phyloP scores from a whole-genome alignment of 2,797 vertebrate species.

The Miichthys miiuy region DNA sequence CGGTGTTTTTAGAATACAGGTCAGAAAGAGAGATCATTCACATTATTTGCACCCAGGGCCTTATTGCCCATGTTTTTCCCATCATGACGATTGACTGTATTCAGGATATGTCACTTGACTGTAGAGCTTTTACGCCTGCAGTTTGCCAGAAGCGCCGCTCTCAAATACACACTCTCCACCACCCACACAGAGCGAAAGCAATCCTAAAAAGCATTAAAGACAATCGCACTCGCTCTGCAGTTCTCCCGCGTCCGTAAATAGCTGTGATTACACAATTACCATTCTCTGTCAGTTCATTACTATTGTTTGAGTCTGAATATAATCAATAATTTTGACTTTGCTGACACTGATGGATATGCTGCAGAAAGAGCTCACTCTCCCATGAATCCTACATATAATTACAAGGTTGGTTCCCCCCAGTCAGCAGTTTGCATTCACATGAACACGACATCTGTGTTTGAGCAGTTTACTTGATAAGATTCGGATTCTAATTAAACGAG shows the following conservation, averaged over 20 bases:
- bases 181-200: slow-evolving; percentile 46
- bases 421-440: slow-evolving; percentile 15
- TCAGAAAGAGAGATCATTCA: slow-evolving; percentile 12
- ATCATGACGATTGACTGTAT: slow-evolving; percentile 15
- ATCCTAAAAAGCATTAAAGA: slow-evolving; percentile 37
- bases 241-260: neutral
- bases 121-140: slow-evolving; percentile 33
- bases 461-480: slow-evolving; percentile 15
- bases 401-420: neutral
- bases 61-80: slow-evolving; percentile 5
- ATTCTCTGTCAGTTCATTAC: neutral
- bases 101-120: slow-evolving; percentile 28
- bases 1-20: slow-evolving; percentile 4
- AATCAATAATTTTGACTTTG: slow-evolving; percentile 1
- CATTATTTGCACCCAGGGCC: neutral
- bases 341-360: neutral
- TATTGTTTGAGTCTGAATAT: neutral
- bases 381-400: slow-evolving; percentile 3
- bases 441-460: slow-evolving; percentile 23
- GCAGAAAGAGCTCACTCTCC: neutral
- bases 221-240: slow-evolving; percentile 8
- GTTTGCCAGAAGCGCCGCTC: slow-evolving; percentile 20
- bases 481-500: slow-evolving; percentile 18
- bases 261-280: slow-evolving; percentile 33
- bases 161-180: slow-evolving; percentile 30